A percentile compares a stretch with the other conserved stretches of the same genome.
These are phyloP conservation scores for Pharmacophagus antenor DNA, from an alignment of 2,888 invertebrate species.

Conservation along the genomic window DNA sequence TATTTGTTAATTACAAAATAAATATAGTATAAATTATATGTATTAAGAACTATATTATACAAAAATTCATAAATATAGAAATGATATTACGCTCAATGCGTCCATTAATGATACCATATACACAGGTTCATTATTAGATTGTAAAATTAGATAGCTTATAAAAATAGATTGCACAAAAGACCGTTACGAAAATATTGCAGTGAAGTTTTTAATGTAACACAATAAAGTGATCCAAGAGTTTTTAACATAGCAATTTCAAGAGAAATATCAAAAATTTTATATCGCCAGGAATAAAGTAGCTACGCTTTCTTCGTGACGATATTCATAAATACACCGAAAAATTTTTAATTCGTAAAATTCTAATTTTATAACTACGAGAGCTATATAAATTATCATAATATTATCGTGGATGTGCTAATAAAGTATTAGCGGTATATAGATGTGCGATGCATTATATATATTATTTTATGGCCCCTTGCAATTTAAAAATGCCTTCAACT, in stretches of 20 bases:
- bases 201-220: slow-evolving; percentile 45
- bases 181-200: slow-evolving; percentile 65
- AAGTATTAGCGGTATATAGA: slow-evolving; percentile 29
- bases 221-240: slow-evolving; percentile 29
- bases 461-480: slow-evolving; percentile 69
- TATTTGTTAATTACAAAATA: slow-evolving; percentile 70
- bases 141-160: slow-evolving; percentile 67
- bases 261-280: slow-evolving; percentile 22
- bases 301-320: slow-evolving; percentile 11
- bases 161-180: slow-evolving; percentile 77
- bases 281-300: slow-evolving; percentile 8
- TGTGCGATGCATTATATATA: slow-evolving; percentile 42
- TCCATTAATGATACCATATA: slow-evolving; percentile 43
- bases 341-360: slow-evolving; percentile 25
- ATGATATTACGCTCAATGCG: slow-evolving; percentile 64
- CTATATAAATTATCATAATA: slow-evolving; percentile 15
- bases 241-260: slow-evolving; percentile 20
- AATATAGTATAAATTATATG: slow-evolving; percentile 70
- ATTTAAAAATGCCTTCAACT: slow-evolving; percentile 51
- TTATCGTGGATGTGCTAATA: slow-evolving; percentile 24
- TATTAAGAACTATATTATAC: slow-evolving; percentile 72
- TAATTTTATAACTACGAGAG: slow-evolving; percentile 25
- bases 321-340: slow-evolving; percentile 18
- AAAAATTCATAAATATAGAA: slow-evolving; percentile 69
- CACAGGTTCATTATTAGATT: slow-evolving; percentile 41